Evolutionary conservation across 2,888 invertebrate species (phyloP).

Genomic region (Aphrophora alni): DNA sequence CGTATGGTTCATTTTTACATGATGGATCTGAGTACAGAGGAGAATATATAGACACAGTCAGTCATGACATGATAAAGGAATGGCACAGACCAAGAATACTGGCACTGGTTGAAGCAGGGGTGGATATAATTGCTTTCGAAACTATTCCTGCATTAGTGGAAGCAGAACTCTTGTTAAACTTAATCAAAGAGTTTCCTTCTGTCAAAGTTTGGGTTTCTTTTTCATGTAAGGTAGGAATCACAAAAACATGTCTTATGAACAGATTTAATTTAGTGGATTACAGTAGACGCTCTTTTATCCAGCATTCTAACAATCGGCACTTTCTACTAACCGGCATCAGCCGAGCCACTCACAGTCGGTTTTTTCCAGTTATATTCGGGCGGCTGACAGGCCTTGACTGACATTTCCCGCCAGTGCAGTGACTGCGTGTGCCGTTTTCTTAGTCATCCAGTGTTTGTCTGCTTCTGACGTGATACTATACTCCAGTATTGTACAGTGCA

Average conservation of each 20-base stretch:
- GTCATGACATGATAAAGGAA: conserved; percentile 69
- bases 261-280: too few species aligned
- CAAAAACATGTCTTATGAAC: not conserved
- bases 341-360: too few species aligned
- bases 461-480: too few species aligned
- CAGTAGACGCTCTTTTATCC: too few species aligned
- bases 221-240: conserved; percentile 77
- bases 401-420: too few species aligned
- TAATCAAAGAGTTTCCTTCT: conserved; percentile 79
- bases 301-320: too few species aligned
- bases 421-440: too few species aligned
- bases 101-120: conserved; percentile 79
- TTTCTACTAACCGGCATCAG: too few species aligned
- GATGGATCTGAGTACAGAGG: conserved; percentile 90
- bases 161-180: conserved; percentile 80
- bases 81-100: conserved; percentile 87
- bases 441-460: too few species aligned
- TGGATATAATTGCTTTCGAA: conserved; percentile 87
- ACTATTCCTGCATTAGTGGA: conserved; percentile 88
- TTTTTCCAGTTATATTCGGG: too few species aligned
- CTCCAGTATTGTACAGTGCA: too few species aligned
- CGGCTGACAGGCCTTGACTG: too few species aligned
- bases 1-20: conserved; percentile 88
- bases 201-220: conserved; percentile 87
- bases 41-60: conserved; percentile 76